Evolutionary conservation across 1,140 invertebrate species (phyloP), one percentile per base, ranked within the genome.

Genomic region (Drosophila tropicalis): DNA sequence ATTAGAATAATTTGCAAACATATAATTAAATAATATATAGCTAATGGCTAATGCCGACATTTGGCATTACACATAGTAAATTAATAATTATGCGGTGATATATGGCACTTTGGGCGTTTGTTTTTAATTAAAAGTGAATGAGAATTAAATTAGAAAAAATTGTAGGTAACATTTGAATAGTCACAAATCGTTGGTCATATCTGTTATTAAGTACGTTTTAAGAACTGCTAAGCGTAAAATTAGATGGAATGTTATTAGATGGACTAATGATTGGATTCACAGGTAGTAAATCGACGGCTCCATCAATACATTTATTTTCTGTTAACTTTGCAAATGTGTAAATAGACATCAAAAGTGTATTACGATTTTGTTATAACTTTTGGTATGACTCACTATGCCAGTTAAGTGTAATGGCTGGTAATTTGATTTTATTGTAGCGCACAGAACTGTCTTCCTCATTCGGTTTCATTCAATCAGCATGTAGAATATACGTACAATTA

Each of bases 401-500:
- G 17, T 51, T 22, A 51, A 51, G 7, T 51, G 44, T 51, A 51
- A 51, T 51, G 19, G 17, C 44, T 51, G 17, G 44, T 12, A 51
- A 51, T 51, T 51, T 12, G 44, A 51, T 51, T 51, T 51, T 51
- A 51, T 51, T 51, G n/a, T 51, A 22, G 44, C n/a, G 7, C 17
- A 51, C 17, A 51, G 17, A 51, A 51, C 44, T 51, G 44, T 19
- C 44, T 51, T 17, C n/a, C 19, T 4, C 17, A 51, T 51, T 51
- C 44, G 19, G 44, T 51, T 51, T 51, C 44, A 51, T 51, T 51
- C 44, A 51, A 51, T 51, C 44, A 51, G 44, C 32, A 34, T 19
- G 56, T 29, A 6, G 34, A 39, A 58, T 19, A 58, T 19, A 58
- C 15, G 15, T 36, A 58, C 34, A 58, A 58, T 58, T 58, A 36